Base-by-base conservation (phyloP, 1,140 invertebrate genomes). In the Anastatus disparis region DNA sequence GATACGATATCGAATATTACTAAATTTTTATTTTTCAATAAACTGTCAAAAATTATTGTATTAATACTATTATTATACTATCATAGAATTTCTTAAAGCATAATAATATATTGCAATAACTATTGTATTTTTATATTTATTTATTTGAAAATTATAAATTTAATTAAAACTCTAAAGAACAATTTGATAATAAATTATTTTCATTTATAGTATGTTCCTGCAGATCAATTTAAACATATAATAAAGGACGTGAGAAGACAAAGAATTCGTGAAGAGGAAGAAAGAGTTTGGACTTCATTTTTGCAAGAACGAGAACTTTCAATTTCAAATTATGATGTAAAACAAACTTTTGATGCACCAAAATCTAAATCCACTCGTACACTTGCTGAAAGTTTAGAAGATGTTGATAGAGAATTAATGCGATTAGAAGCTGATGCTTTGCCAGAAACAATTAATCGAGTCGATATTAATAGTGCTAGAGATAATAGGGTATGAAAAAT, bases 171-270 rank as follows among this genome's bases (percentile, higher is more conserved):
- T n/a, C n/a, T n/a, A n/a, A n/a, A n/a, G 20, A 15, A 1, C 22
- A 42, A 15, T n/a, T 59, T 4, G 17, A 13, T 27, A 24, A 15
- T 52, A 9, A 52, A 26, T 20, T 17, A 42, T 40, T 22, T 17
- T 59, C 42, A 26, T 59, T 10, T 31, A 4, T 63, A 85, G 84
- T 85, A 84, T 48, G 70, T 84, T 66, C 81, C 83, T 61, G 68
- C 75, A 48, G 77, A 76, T 69, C 78, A 82, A 68, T 83, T 85
- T 55, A 83, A 82, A 70, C 38, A 80, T 31, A 77, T 85, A 65
- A 68, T 85, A 6, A 83, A 83, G 72, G 76, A 78, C 58, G 81
- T 84, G 1, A 77, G 70, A 61, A 81, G 80, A 64, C 75, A 79
- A 56, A 78, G 78, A 66, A 72, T 71, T 2, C 77, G 77, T 56